phyloP scores from a whole-genome alignment of 2,888 invertebrate species.

The Ochlodes sylvanus region DNA sequence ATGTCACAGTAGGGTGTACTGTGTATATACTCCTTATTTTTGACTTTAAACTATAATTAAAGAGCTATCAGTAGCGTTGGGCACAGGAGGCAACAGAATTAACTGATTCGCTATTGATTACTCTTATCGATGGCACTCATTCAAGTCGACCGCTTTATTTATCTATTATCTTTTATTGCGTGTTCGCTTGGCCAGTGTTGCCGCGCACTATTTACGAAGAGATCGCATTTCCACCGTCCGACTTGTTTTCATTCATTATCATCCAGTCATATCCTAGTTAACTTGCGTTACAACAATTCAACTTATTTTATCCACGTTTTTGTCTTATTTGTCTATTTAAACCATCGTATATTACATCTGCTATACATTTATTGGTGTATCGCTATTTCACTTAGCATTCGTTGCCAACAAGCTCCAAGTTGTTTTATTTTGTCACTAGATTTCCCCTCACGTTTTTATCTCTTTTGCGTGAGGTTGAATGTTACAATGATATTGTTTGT shows the following conservation, averaged over 20 bases:
- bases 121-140: conserved; percentile 42
- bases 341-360: conserved; percentile 20
- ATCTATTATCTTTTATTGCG: conserved; percentile 44
- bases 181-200: conserved; percentile 35
- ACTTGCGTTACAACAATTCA: conserved; percentile 26
- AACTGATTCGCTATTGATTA: conserved; percentile 41
- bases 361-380: conserved; percentile 16
- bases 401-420: not conserved
- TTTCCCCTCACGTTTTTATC: conserved; percentile 27
- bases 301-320: conserved; percentile 15
- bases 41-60: too few relatives aligned
- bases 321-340: conserved; percentile 16
- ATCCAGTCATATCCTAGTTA: conserved; percentile 25
- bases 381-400: conserved; percentile 13
- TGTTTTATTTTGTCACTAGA: conserved; percentile 24
- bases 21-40: too few relatives aligned
- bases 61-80: not conserved
- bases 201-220: conserved; percentile 37
- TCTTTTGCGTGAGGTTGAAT: conserved; percentile 1
- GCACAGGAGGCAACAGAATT: conserved; percentile 23
- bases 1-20: too few relatives aligned
- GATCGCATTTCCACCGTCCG: conserved; percentile 36
- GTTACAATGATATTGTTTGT: not conserved
- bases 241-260: conserved; percentile 36
- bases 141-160: conserved; percentile 42